These are phyloP conservation scores for Pseudomyrmex flavicornis DNA, from an alignment of 1,140 invertebrate genomes.

Conservation along the genomic window DNA sequence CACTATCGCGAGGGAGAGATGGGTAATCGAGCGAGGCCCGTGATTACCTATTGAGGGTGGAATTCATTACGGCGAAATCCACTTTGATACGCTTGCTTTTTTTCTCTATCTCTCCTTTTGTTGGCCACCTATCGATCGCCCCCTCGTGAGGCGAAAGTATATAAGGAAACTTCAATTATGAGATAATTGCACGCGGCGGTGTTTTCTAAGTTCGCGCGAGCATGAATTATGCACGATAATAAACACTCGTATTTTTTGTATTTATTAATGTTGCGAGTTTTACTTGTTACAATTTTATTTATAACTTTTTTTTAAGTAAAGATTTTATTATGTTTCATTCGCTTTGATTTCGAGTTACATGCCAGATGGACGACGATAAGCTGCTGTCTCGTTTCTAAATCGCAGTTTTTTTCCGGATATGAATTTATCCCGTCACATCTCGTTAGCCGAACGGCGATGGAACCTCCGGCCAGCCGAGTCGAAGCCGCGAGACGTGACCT, in stretches of 20 bases:
- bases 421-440: constrained; percentile 52
- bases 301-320: too few species aligned
- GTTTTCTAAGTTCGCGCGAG: background rate
- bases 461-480: background rate
- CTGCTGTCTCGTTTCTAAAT: constrained; percentile 15
- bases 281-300: too few species aligned
- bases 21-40: constrained; percentile 70
- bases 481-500: constrained; percentile 46
- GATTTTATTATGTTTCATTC: background rate
- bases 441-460: constrained; percentile 33
- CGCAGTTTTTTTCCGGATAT: constrained; percentile 20
- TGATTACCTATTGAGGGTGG: constrained; percentile 80
- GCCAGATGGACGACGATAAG: background rate
- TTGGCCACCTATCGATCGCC: background rate
- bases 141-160: background rate
- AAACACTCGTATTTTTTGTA: background rate
- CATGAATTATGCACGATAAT: background rate
- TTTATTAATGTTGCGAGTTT: background rate
- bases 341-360: background rate
- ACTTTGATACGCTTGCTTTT: constrained; percentile 56
- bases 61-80: constrained; percentile 80
- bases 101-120: background rate
- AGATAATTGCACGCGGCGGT: constrained; percentile 62
- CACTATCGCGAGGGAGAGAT: constrained; percentile 57
- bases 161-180: constrained; percentile 66